Evolutionary conservation across 2,888 invertebrate genomes (phyloP), one percentile per base, ranked within the genome.

Genomic region (Drosophila affinis): DNA sequence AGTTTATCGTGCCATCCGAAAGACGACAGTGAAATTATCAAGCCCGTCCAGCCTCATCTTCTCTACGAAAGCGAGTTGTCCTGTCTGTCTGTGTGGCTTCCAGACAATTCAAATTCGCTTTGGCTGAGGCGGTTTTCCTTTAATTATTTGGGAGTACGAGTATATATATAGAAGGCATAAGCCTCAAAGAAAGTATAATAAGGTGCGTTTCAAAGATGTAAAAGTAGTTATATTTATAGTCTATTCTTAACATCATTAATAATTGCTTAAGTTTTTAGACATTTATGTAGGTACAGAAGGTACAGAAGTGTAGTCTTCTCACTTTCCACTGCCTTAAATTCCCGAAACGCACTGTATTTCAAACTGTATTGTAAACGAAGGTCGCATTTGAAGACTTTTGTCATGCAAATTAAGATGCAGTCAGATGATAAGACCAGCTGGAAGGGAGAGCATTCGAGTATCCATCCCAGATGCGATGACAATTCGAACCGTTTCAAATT

Each of bases 61-160:
- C 27, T 7, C 7, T 7, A 7, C 27, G 27, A 27, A 1, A 6
- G 7, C 27, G 27, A 27, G 27, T 27, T 6, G 27, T 27, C 1
- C 27, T 27, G 27, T 27, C 51, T 65, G 55, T 64, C 46, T 55
- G 64, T 64, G 54, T 71, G 72, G 54, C 55, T 70, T 72, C 77
- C 77, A 88, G 83, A 87, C 87, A 87, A 87, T 85, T 88, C 83
- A 83, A 86, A 81, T 78, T 79, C 74, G 70, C 67, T 81, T 76
- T 70, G 74, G 72, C 70, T 55, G 53, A 61, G 69, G 73, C 61
- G 68, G 68, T 44, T 68, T 57, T 55, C 24, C 39, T 53, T 61
- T 67, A 51, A 46, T 49, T 49, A 9, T 24, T 24, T 24, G 24
- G 24, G 24, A 24, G 24, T 24, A 24, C 24, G 61, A 39, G 54